Base-by-base conservation (phyloP, 2,797 vertebrate species). In the Strix occidentalis region DNA sequence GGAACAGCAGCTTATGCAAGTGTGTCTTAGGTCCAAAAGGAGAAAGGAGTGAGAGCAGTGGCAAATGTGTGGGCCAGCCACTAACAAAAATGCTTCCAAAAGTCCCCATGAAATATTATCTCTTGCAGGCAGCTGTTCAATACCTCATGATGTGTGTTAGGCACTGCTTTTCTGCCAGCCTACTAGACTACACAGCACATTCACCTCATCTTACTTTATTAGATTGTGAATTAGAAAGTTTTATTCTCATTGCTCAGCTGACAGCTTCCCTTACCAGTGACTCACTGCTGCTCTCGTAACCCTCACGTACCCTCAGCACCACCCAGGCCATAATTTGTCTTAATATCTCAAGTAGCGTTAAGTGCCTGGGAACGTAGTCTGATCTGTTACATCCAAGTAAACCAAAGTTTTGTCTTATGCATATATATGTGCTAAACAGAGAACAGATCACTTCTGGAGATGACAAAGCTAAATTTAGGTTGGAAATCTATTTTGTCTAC, bases 101-200 rank as follows among this genome's bases (percentile, higher is more conserved):
- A 94, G 80, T 87, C 80, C 43, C 83, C 74, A 87, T 94, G 94
- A 96, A 95, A 92, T 79, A 95, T 94, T 96, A 84, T 89, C 90
- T 96, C 56, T 77, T 5, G 0, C 70, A 82, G 68, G 77, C 93
- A 97, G 96, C 93, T 96, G 95, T 43, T 96, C 93, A 80, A 12
- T 90, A 82, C 60, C 77, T 95, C 88, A 35, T 64, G 57, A 60
- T 26, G 50, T 76, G 65, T 60, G 83, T 28, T 81, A 87, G 85
- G 58, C 69, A 57, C 51, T 82, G 71, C 77, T 77, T 81, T 78
- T 33, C 80, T 86, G 43, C 58, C 85, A 91, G 57, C 43, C 92
- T 76, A 25, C 53, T 28, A 65, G 37, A 28, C 72, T 54, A 83
- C 41, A 88, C 43, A 86, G 74, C 56, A 86, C 4, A 0, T 23